Evolutionary conservation across 1,140 invertebrate genomes (phyloP).

Genomic region (Drosophila guanche): DNA sequence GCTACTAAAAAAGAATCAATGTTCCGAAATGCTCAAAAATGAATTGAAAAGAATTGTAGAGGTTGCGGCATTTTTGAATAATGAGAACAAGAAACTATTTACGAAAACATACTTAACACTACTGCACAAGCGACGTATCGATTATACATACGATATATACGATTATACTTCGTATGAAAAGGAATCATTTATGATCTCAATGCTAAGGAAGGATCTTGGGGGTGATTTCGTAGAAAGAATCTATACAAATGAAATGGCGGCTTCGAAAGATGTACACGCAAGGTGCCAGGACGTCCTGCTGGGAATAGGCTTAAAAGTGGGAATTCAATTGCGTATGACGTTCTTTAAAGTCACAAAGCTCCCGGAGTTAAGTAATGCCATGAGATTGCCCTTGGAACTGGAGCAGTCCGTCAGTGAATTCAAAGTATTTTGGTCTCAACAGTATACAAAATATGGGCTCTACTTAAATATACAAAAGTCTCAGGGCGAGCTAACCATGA

Average conservation of each 20-base stretch:
- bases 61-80: not conserved
- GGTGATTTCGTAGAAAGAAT: fast-evolving
- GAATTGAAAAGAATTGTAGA: constrained; percentile 12
- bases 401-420: not conserved
- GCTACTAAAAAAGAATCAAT: not conserved
- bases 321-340: constrained; percentile 16
- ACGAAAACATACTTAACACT: not conserved
- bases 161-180: not conserved
- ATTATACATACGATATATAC: no score
- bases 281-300: not conserved
- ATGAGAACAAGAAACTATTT: constrained; percentile 3
- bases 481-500: constrained; percentile 4
- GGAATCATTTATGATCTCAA: constrained; percentile 15
- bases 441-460: not conserved
- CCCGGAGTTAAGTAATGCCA: not conserved
- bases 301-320: not conserved
- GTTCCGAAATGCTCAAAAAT: not conserved
- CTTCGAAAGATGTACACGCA: not conserved
- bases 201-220: not conserved
- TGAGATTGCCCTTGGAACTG: constrained; percentile 15
- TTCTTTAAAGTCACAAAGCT: not conserved
- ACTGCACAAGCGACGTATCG: not conserved
- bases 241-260: not conserved
- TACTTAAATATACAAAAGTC: not conserved
- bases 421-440: not conserved